phyloP scores from a whole-genome alignment of 2,888 invertebrate species.

The Aproaerema taeniolella region DNA sequence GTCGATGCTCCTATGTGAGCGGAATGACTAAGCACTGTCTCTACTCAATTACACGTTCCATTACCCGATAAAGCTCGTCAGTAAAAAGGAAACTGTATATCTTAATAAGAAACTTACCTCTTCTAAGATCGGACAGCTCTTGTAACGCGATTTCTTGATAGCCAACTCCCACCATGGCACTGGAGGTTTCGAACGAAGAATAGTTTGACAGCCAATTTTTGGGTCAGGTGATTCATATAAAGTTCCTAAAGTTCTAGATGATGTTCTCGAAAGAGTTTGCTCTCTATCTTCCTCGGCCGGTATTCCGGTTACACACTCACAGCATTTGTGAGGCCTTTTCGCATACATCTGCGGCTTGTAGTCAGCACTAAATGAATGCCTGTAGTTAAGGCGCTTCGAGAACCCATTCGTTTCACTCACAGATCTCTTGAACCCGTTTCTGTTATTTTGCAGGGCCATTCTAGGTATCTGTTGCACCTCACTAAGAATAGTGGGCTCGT shows the following conservation, averaged over 20 bases:
- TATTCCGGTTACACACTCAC: constrained; percentile 69
- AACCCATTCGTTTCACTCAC: constrained; percentile 68
- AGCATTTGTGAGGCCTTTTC: constrained; percentile 66
- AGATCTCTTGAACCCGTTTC: constrained; percentile 66
- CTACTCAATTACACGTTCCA: constrained; percentile 10
- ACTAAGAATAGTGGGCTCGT: constrained; percentile 51
- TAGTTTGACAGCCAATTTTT: constrained; percentile 82
- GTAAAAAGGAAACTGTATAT: constrained; percentile 13
- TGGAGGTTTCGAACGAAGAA: constrained; percentile 80
- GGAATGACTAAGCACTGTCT: constrained; percentile 6
- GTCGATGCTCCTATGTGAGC: constrained; percentile 7
- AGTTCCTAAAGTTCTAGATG: constrained; percentile 64
- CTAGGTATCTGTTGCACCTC: constrained; percentile 65
- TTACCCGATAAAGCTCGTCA: constrained; percentile 8
- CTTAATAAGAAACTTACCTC: constrained; percentile 58
- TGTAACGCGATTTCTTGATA: constrained; percentile 85
- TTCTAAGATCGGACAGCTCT: constrained; percentile 89
- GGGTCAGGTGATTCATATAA: constrained; percentile 78
- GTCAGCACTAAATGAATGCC: constrained; percentile 71
- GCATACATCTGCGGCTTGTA: constrained; percentile 45
- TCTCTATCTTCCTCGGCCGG: constrained; percentile 51
- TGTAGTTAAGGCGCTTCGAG: constrained; percentile 64
- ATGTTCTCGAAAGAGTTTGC: constrained; percentile 46
- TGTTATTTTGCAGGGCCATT: constrained; percentile 64
- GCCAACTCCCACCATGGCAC: constrained; percentile 95